Evolutionary conservation across 2,113 vertebrate species (phyloP), one percentile per base, ranked within the genome.

Genomic region (Pelecanus crispus): DNA sequence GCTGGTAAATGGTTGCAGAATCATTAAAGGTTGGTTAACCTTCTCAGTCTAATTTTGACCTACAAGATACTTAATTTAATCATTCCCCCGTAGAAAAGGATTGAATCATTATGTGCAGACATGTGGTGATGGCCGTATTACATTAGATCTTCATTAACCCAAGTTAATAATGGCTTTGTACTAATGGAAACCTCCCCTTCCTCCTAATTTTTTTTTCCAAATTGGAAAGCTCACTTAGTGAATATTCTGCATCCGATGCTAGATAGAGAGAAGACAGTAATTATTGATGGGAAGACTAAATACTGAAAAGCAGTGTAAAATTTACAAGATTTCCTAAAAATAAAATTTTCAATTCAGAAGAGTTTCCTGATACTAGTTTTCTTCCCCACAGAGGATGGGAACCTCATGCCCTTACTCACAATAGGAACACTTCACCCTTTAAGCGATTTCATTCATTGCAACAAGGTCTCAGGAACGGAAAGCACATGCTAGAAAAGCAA

Each of bases 91-190:
- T 67, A 86, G 92, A 90, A 95, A 97, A 96, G 75, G 50, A 79
- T 1, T 61, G 94, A 93, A 93, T 95, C 94, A 91, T 96, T 96
- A 95, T 55, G 72, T 85, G 77, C 94, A 97, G 96, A 96, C 92
- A 94, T 96, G 94, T 94, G 91, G 96, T 86, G 94, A 96, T 94
- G 84, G 78, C 72, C 88, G 73, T 94, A 97, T 97, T 97, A 91
- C 85, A 98, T 94, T 92, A 95, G 95, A 92, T 97, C 96, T 94
- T 97, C 97, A 96, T 97, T 97, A 97, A 94, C 95, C 94, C 83
- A 73, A 81, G 95, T 85, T 96, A 95, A 97, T 95, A 95, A 96
- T 86, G 95, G 88, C 92, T 92, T 90, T 92, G 61, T 89, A 88
- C 93, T 97, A 95, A 95, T 86, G 84, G 84, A 94, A 93, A 85